These are phyloP conservation scores for Stenchaetothrips biformis DNA, from an alignment of 2,888 invertebrate genomes.

Conservation along the genomic window DNA sequence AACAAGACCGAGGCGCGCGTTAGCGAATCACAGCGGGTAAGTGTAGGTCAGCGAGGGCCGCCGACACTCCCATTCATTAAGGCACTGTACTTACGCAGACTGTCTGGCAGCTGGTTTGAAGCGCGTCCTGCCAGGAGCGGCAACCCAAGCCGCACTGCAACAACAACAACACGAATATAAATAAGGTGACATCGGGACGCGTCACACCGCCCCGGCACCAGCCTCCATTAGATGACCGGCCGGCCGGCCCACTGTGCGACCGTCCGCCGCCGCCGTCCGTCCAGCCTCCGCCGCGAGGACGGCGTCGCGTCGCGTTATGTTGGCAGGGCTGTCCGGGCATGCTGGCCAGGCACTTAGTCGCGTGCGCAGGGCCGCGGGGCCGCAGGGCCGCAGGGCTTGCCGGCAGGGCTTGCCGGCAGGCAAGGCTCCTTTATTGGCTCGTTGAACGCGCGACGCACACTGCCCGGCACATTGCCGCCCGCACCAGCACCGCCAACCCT, in stretches of 20 bases:
- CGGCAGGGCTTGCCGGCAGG: not conserved
- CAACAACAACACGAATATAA: conserved; percentile 36
- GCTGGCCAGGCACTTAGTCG: conserved; percentile 7
- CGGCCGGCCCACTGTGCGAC: not conserved
- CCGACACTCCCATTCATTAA: conserved; percentile 62
- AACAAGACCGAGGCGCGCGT: conserved; percentile 28
- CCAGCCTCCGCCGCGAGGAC: not conserved
- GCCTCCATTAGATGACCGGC: not conserved
- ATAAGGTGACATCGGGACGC: not conserved
- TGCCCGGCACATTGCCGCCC: not conserved
- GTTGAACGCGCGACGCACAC: not conserved
- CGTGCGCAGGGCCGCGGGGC: not conserved
- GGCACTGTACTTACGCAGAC: conserved; percentile 70
- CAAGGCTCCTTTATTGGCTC: conserved; percentile 8
- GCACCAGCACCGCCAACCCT: not conserved
- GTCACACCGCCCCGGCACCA: not conserved
- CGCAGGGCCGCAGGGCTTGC: not conserved
- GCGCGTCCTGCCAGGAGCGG: conserved; percentile 68
- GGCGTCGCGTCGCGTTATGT: not conserved
- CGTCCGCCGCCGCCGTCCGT: not conserved
- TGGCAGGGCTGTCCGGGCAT: not conserved
- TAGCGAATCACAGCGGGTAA: not conserved
- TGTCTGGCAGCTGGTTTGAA: conserved; percentile 69
- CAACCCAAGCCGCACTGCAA: conserved; percentile 78
- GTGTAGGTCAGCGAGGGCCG: not conserved